Conservation (phyloP, 1,140 invertebrate genomes). For the Achroia grisella region DNA sequence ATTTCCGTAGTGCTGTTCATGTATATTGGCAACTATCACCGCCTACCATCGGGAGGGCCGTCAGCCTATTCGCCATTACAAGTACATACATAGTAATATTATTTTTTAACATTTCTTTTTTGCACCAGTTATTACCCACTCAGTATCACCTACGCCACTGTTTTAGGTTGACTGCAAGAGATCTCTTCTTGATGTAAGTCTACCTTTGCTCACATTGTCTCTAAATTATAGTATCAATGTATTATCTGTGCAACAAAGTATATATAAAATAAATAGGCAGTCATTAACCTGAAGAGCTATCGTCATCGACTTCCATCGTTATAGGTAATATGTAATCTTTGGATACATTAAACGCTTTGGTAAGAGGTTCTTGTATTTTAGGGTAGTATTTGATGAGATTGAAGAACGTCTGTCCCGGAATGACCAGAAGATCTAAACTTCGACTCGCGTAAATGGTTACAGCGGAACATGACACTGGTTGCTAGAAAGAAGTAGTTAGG, state of each 20-base stretch:
- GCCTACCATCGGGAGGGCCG: too few relatives aligned
- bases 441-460: constrained; percentile 57
- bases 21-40: too few relatives aligned
- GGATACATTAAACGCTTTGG: constrained; percentile 51
- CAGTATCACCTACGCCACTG: too few relatives aligned
- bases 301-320: constrained; percentile 39
- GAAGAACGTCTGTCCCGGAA: constrained; percentile 58
- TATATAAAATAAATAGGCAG: too few relatives aligned
- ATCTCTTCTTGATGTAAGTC: not conserved
- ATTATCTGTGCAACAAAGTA: too few relatives aligned
- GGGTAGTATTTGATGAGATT: constrained; percentile 61
- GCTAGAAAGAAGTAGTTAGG: constrained; percentile 20
- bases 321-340: constrained; percentile 62
- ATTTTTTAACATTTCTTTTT: not conserved
- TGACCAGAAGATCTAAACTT: constrained; percentile 52
- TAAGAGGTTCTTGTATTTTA: constrained; percentile 53
- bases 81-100: too few relatives aligned
- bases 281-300: constrained; percentile 33
- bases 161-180: too few relatives aligned
- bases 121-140: too few relatives aligned
- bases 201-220: too few relatives aligned
- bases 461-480: constrained; percentile 48
- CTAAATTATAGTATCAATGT: too few relatives aligned
- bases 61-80: too few relatives aligned
- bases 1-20: too few relatives aligned